These are phyloP conservation scores for Hylaeus volcanicus DNA, from an alignment of 1,140 invertebrate genomes.

Conservation along the genomic window DNA sequence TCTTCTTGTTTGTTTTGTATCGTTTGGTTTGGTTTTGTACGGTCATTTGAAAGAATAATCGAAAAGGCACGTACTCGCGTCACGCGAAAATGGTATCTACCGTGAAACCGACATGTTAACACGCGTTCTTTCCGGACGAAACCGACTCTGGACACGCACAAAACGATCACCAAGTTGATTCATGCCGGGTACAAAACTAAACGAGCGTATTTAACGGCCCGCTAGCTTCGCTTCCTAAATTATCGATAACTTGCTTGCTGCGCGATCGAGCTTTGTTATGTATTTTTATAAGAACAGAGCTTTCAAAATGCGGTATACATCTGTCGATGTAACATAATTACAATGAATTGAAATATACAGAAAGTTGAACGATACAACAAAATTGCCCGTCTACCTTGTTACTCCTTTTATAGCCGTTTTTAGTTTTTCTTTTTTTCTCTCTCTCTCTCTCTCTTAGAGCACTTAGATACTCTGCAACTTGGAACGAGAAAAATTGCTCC, in stretches of 20 bases:
- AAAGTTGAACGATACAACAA: too few relatives aligned
- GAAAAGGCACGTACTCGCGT: slow-evolving; percentile 23
- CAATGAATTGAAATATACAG: slow-evolving; percentile 39
- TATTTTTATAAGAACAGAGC: slow-evolving; percentile 77
- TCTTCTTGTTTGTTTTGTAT: slow-evolving; percentile 12
- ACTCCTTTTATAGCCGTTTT: too few relatives aligned
- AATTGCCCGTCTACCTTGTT: too few relatives aligned
- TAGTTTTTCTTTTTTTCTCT: too few relatives aligned
- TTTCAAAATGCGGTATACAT: slow-evolving; percentile 68
- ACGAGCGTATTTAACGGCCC: slow-evolving; percentile 52
- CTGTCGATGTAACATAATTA: slow-evolving; percentile 62
- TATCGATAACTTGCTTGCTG: slow-evolving; percentile 70
- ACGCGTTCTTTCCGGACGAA: not conserved
- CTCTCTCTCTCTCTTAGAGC: too few relatives aligned
- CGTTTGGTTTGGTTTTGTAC: slow-evolving; percentile 1
- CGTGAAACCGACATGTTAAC: not conserved
- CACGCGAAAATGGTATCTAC: slow-evolving; percentile 22
- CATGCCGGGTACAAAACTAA: slow-evolving; percentile 35
- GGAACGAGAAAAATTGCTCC: too few relatives aligned
- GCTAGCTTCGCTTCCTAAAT: slow-evolving; percentile 73
- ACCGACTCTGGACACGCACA: slow-evolving; percentile 56
- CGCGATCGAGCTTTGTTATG: slow-evolving; percentile 76
- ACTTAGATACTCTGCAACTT: too few relatives aligned
- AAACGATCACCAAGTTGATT: slow-evolving; percentile 43
- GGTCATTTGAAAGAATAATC: slow-evolving; percentile 19